Evolutionary conservation across 2,888 invertebrate species (phyloP).

Genomic region (Desoria tigrina): DNA sequence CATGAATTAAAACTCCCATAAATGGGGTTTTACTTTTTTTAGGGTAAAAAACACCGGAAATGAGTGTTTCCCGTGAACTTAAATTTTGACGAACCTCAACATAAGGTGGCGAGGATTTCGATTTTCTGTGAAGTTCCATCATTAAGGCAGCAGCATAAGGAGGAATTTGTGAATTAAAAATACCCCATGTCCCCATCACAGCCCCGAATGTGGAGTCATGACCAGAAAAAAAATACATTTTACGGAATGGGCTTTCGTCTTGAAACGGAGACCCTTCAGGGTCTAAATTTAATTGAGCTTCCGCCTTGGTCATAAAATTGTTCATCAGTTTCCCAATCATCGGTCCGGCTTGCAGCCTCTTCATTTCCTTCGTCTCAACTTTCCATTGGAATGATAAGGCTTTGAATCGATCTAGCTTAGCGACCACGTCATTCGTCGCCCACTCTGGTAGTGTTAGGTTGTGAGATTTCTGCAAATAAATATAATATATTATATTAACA

Average conservation of each 20-base stretch:
- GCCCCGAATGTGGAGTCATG: constrained; percentile 82
- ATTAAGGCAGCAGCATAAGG: constrained; percentile 74
- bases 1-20: too few relatives aligned
- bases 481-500: background rate
- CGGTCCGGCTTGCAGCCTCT: constrained; percentile 60
- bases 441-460: constrained; percentile 72
- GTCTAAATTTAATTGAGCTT: constrained; percentile 3
- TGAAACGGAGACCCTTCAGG: background rate
- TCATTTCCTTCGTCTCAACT: constrained; percentile 70
- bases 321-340: constrained; percentile 37
- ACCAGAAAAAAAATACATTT: constrained; percentile 71
- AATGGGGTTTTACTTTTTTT: too few relatives aligned
- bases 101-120: background rate
- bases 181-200: constrained; percentile 71
- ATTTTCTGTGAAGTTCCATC: constrained; percentile 67
- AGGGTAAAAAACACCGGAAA: background rate
- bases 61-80: background rate
- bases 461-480: constrained; percentile 61
- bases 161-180: constrained; percentile 68
- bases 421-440: constrained; percentile 61
- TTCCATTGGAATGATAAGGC: constrained; percentile 68
- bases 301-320: constrained; percentile 60
- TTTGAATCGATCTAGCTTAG: constrained; percentile 57
- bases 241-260: constrained; percentile 57
- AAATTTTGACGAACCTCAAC: background rate